A percentile compares a stretch with the other conserved stretches of the same genome.
phyloP scores from a whole-genome alignment of 2,888 invertebrate species.

The Hybos culiciformis region DNA sequence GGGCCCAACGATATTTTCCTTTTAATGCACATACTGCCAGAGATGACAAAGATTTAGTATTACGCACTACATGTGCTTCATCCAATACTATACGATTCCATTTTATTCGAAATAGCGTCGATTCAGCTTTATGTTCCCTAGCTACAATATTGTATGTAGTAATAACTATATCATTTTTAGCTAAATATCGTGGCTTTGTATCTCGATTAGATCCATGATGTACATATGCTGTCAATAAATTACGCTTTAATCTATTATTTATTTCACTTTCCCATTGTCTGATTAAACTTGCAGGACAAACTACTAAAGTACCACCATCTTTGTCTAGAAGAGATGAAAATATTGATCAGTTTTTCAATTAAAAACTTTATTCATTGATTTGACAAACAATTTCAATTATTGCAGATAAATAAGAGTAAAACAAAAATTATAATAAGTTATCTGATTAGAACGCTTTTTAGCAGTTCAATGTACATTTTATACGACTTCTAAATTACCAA shows the following conservation, averaged over 20 bases:
- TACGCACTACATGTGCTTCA: constrained; percentile 86
- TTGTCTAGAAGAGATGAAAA: constrained; percentile 32
- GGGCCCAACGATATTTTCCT: constrained; percentile 55
- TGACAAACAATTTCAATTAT: no score
- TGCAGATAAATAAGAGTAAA: no score
- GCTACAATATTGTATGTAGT: constrained; percentile 74
- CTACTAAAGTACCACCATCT: constrained; percentile 66
- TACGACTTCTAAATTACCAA: background rate
- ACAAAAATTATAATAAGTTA: no score
- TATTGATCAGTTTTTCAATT: no score
- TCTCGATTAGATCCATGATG: constrained; percentile 76
- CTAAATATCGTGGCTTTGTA: constrained; percentile 44
- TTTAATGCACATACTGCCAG: constrained; percentile 46
- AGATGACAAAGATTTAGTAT: constrained; percentile 66
- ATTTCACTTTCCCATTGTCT: constrained; percentile 84
- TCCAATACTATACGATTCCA: constrained; percentile 86
- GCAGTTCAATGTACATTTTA: no score
- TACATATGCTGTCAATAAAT: constrained; percentile 47
- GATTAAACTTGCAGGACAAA: constrained; percentile 84
- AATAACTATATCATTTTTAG: constrained; percentile 65
- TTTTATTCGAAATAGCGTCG: constrained; percentile 50
- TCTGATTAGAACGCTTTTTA: no score
- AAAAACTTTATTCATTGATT: no score
- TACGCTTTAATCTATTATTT: constrained; percentile 43
- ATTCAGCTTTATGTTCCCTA: constrained; percentile 44